Evolutionary conservation across 2,113 vertebrate genomes (phyloP).

Genomic region (Corapipo altera): DNA sequence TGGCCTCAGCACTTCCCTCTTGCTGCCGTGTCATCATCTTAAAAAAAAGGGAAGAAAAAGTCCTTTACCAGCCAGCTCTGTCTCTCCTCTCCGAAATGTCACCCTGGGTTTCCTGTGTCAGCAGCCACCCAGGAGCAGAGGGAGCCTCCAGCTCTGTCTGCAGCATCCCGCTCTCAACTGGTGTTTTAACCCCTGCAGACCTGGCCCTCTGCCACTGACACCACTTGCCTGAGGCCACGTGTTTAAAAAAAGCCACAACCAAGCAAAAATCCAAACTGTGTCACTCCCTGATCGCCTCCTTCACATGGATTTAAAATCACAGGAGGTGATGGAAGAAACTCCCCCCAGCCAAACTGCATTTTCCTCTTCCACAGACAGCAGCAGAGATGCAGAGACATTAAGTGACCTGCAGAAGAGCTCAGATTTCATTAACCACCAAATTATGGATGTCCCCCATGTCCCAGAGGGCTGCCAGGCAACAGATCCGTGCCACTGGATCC

Average conservation of each 20-base stretch:
- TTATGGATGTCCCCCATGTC: not conserved
- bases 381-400: not conserved
- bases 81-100: not conserved
- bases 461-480: not conserved
- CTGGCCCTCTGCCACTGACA: not conserved
- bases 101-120: conserved; percentile 14
- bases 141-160: conserved; percentile 6
- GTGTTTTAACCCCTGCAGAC: not conserved
- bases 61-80: not conserved
- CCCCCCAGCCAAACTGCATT: not conserved
- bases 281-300: not conserved
- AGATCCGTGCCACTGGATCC: not conserved
- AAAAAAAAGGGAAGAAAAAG: not conserved
- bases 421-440: not conserved
- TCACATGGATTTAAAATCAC: not conserved
- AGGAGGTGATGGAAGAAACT: not conserved
- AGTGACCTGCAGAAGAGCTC: not conserved
- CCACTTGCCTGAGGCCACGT: not conserved
- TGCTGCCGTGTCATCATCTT: not conserved
- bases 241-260: not conserved
- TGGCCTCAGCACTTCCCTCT: not conserved
- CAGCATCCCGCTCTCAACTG: not conserved
- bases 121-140: conserved; percentile 44
- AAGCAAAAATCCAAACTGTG: not conserved
- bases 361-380: not conserved